Base-by-base conservation (phyloP, 2,797 vertebrate species). In the Okamejei kenojei region DNA sequence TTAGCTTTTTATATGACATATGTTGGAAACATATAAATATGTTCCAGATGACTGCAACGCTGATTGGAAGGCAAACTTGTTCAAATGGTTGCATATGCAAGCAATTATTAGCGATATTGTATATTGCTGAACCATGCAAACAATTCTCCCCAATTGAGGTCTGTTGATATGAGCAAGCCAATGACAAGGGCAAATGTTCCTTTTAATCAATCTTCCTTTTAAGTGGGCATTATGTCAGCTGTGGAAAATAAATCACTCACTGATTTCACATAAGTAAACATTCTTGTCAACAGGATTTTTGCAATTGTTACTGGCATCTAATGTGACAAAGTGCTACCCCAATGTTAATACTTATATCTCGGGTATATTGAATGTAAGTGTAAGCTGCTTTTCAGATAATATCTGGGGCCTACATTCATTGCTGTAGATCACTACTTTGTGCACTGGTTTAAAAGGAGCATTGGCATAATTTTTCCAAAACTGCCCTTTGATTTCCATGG, bases 1-100 rank as follows among this genome's bases (percentile, higher is more conserved):
- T 11, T 45, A 29, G 11, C 38, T 29, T 74, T 92, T 74, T 73
- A 45, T 45, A 74, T 54, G 90, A 21, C 74, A 92, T 38, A 91
- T 35, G 9, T 92, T 74, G 74, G 90, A 23, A 68, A 92, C 23
- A 13, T 92, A 92, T 74, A 92, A 92, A 92, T 92, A 92, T 76
- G 90, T 92, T 92, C 90, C 90, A 92, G 68, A 92, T 92, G 90
- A 92, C 90, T 58, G 90, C 90, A 54, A 76, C 71, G 58, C 71
- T 92, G 90, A 92, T 92, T 92, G 73, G 90, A 92, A 92, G 0
- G 26, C 90, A 92, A 92, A 92, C 71, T 74, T 92, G 73, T 76
- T 76, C 90, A 92, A 92, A 92, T 76, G 90, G 90, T 92, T 92
- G 71, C 90, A 92, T 71, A 92, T 92, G 90, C 71, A 76, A 92